Evolutionary conservation across 2,113 vertebrate genomes (phyloP).

Genomic region (Girardinichthys multiradiatus): DNA sequence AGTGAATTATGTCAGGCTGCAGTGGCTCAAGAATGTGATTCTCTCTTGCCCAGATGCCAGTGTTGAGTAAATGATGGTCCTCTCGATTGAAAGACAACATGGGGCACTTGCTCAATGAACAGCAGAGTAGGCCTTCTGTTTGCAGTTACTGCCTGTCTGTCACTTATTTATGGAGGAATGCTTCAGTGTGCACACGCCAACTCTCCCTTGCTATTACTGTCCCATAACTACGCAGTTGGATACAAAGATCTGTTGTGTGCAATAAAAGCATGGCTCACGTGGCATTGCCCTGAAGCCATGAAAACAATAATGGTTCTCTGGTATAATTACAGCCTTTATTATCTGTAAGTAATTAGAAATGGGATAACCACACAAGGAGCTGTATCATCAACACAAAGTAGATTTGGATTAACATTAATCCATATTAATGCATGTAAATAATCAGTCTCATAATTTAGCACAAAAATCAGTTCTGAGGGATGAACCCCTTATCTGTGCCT

Average conservation of each 20-base stretch:
- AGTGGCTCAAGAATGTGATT: constrained; percentile 34
- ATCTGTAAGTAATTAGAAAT: constrained; percentile 44
- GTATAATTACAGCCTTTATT: constrained; percentile 29
- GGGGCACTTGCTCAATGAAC: constrained; percentile 39
- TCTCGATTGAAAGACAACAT: constrained; percentile 49
- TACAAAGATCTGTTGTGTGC: constrained; percentile 69
- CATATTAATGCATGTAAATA: too few species aligned
- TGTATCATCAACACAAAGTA: not conserved
- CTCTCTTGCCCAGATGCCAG: constrained; percentile 46
- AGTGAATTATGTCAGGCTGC: constrained; percentile 46
- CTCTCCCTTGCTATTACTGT: constrained; percentile 64
- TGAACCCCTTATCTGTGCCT: too few species aligned
- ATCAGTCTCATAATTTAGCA: too few species aligned
- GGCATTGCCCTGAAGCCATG: constrained; percentile 42
- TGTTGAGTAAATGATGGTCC: constrained; percentile 56
- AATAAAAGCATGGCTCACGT: constrained; percentile 49
- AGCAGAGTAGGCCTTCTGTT: constrained; percentile 49
- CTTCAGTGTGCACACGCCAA: constrained; percentile 46
- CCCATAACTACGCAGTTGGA: constrained; percentile 50
- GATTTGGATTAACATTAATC: too few species aligned
- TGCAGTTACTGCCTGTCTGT: constrained; percentile 54
- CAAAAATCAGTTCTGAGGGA: not conserved
- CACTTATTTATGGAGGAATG: constrained; percentile 77
- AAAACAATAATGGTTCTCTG: constrained; percentile 22
- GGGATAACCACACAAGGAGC: not conserved